Conservation (phyloP, 2,113 vertebrate species). For the Microcebus ravelobensis region DNA sequence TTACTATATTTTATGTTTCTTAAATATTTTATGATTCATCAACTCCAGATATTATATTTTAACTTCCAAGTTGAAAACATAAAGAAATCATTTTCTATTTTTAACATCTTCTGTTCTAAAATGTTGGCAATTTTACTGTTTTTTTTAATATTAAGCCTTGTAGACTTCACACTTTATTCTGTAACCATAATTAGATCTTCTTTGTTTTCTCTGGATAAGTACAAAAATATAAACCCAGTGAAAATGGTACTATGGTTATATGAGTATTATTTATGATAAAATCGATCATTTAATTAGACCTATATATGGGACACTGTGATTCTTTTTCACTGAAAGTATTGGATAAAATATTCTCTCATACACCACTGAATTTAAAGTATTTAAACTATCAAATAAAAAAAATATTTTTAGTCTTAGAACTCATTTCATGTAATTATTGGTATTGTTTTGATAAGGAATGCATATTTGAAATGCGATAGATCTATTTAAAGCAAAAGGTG, state of each 20-base stretch:
- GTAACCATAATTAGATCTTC: background rate
- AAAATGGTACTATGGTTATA: background rate
- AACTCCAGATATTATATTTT: background rate
- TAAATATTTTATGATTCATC: background rate
- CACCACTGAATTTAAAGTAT: background rate
- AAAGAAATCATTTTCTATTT: background rate
- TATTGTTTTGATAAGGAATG: background rate
- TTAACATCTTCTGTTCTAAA: constrained; percentile 6
- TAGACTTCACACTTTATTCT: background rate
- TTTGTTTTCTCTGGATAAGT: background rate
- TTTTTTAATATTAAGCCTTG: background rate
- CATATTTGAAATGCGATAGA: background rate
- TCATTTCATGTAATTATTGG: background rate
- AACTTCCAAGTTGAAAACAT: background rate
- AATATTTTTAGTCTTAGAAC: background rate
- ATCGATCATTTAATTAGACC: background rate
- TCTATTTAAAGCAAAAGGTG: background rate
- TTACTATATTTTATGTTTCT: background rate
- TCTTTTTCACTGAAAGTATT: background rate
- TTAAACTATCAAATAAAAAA: background rate
- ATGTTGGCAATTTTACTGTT: background rate
- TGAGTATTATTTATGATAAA: background rate
- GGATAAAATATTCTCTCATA: background rate
- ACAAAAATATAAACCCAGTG: background rate
- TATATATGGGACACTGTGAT: background rate